Conservation (phyloP, 2,113 vertebrate species). For the Saiga tatarica region DNA sequence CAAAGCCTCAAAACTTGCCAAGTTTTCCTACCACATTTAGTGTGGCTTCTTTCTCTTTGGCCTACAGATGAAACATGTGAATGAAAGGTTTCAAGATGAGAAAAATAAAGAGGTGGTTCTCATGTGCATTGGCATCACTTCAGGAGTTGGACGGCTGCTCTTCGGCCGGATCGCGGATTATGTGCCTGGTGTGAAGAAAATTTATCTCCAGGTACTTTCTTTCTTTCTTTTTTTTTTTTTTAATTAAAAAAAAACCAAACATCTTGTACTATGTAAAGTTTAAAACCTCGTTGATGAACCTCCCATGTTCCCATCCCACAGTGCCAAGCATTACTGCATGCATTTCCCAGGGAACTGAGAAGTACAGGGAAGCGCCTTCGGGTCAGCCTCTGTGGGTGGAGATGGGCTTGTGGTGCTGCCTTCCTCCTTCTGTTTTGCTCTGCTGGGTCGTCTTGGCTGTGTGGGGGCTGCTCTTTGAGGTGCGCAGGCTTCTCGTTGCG, state of each 20-base stretch:
- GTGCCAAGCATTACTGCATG: background rate
- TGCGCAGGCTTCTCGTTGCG: background rate
- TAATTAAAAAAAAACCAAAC: too few relatives aligned
- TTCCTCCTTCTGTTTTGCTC: background rate
- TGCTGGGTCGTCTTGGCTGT: background rate
- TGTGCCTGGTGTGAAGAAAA: constrained; percentile 92
- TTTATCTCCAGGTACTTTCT: constrained; percentile 93
- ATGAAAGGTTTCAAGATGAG: constrained; percentile 84
- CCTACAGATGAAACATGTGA: constrained; percentile 92
- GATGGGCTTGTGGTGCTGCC: background rate
- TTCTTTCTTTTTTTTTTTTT: background rate
- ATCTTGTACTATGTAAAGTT: background rate
- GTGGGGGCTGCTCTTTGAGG: background rate
- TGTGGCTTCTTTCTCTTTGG: constrained; percentile 32
- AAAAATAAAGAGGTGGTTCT: constrained; percentile 91
- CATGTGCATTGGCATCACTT: constrained; percentile 94
- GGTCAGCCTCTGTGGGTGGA: background rate
- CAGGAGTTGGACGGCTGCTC: constrained; percentile 91
- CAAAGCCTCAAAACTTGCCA: background rate
- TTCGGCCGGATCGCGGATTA: constrained; percentile 95
- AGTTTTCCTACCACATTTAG: background rate
- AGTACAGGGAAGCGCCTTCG: background rate
- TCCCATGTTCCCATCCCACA: background rate
- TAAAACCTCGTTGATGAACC: background rate
- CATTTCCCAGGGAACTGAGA: background rate